These are phyloP conservation scores for Synergus laeviventris DNA, from an alignment of 2,888 invertebrate species.

Conservation along the genomic window DNA sequence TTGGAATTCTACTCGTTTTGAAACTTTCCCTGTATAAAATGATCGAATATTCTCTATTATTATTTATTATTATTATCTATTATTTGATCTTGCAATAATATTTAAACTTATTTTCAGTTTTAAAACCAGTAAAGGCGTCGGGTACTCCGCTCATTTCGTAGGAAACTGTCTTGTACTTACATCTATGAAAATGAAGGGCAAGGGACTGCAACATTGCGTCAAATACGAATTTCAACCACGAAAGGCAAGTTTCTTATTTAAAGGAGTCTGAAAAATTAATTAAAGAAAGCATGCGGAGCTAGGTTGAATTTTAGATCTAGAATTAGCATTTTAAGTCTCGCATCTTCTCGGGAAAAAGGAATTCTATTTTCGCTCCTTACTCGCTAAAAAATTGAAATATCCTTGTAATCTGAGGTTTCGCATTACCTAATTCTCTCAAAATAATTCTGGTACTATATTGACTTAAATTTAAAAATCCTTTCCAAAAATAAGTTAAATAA, in stretches of 20 bases:
- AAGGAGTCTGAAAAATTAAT: not conserved
- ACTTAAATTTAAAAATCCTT: too few relatives aligned
- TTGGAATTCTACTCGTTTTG: too few relatives aligned
- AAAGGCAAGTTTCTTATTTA: conserved; percentile 80
- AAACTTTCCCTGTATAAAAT: too few relatives aligned
- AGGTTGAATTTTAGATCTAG: not conserved
- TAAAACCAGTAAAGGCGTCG: conserved; percentile 98
- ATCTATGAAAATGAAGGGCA: conserved; percentile 98
- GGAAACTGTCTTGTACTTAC: conserved; percentile 99
- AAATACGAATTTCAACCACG: conserved; percentile 99
- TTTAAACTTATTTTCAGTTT: conserved; percentile 82
- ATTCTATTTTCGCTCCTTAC: not conserved
- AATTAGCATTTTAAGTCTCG: not conserved
- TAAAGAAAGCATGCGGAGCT: not conserved
- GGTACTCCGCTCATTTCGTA: conserved; percentile 99
- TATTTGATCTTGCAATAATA: not conserved
- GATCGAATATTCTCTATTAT: not conserved
- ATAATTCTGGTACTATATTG: too few relatives aligned
- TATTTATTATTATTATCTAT: not conserved
- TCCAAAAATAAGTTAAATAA: too few relatives aligned
- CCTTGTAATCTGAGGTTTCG: too few relatives aligned
- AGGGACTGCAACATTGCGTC: conserved; percentile 99
- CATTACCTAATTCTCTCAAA: too few relatives aligned
- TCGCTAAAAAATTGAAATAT: not conserved
- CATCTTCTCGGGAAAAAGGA: not conserved